Evolutionary conservation across 2,797 vertebrate genomes (phyloP).

Genomic region (Gymnoscopelus microlampas): DNA sequence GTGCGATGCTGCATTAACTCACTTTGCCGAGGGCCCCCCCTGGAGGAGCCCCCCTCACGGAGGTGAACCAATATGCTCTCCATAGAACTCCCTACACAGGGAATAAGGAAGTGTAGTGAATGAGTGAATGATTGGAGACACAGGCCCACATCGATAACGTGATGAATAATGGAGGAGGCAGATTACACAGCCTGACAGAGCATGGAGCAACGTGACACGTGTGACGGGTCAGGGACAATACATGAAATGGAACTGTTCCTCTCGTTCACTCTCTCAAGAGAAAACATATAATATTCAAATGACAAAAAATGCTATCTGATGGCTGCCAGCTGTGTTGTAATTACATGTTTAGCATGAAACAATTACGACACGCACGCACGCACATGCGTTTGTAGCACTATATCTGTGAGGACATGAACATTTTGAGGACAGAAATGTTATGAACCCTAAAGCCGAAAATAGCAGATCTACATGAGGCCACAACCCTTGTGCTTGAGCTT

Average conservation of each 20-base stretch:
- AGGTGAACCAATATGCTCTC: too few species aligned
- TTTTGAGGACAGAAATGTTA: too few species aligned
- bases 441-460: too few species aligned
- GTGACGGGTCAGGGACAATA: neutral
- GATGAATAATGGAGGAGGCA: slow-evolving; percentile 62
- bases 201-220: too few species aligned
- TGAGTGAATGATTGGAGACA: slow-evolving; percentile 29
- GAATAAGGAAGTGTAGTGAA: slow-evolving; percentile 6
- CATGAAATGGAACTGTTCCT: neutral
- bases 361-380: slow-evolving; percentile 37
- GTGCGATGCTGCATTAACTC: too few species aligned
- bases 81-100: too few species aligned
- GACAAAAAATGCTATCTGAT: slow-evolving; percentile 42
- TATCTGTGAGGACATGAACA: too few species aligned
- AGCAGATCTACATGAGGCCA: too few species aligned
- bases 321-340: slow-evolving; percentile 43
- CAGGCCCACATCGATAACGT: slow-evolving; percentile 31
- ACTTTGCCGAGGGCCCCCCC: too few species aligned
- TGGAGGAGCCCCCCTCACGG: too few species aligned
- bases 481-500: too few species aligned
- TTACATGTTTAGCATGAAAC: slow-evolving; percentile 46
- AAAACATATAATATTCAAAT: slow-evolving; percentile 13
- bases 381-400: neutral
- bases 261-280: neutral
- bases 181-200: slow-evolving; percentile 16